Evolutionary conservation across 92 coral and sea anemone genomes (phyloP).

Genomic region (Ricordea florida): DNA sequence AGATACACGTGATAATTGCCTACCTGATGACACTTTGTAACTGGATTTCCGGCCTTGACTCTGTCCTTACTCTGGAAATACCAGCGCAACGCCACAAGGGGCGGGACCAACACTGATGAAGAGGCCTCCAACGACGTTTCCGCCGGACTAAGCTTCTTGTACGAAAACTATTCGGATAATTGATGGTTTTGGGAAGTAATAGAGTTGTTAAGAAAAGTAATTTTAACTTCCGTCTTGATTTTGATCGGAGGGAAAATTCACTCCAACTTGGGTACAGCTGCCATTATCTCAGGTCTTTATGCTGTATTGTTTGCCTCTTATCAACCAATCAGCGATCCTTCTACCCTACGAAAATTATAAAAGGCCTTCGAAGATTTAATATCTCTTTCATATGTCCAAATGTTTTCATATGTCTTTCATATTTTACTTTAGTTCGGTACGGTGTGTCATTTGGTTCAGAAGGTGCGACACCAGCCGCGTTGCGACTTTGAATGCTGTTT

Average conservation of each 20-base stretch:
- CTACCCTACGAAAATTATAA: no score
- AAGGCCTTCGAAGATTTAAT: no score
- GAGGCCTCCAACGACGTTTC: background rate
- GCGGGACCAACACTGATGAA: background rate
- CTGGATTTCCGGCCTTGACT: background rate
- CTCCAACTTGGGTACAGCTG: background rate
- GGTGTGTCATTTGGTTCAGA: background rate
- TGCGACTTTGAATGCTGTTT: background rate
- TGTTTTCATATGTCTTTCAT: background rate
- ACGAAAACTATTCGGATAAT: background rate
- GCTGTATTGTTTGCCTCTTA: conserved; percentile 12
- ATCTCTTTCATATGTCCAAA: no score
- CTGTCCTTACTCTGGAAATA: background rate
- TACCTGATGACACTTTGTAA: background rate
- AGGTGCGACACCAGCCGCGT: background rate
- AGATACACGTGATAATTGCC: background rate
- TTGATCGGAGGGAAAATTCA: conserved; percentile 10
- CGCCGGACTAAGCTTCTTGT: background rate
- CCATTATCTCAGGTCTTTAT: background rate
- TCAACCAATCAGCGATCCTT: background rate
- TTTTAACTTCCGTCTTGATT: conserved; percentile 17
- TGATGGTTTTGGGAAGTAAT: no score
- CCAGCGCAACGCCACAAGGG: background rate
- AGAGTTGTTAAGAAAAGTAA: conserved; percentile 16
- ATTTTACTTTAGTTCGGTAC: background rate